These are phyloP conservation scores for Pygoscelis adeliae DNA, from an alignment of 2,113 vertebrate species.

Conservation along the genomic window DNA sequence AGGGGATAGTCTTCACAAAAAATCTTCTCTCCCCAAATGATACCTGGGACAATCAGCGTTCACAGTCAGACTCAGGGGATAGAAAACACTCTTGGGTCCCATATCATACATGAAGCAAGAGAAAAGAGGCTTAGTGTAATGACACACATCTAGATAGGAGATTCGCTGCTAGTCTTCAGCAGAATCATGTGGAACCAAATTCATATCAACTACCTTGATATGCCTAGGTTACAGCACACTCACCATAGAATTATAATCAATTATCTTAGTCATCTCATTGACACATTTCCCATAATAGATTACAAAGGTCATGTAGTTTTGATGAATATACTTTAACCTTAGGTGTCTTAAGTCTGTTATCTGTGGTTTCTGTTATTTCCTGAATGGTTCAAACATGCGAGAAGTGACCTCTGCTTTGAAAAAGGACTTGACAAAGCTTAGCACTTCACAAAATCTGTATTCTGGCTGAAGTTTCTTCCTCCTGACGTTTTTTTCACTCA, in stretches of 20 bases:
- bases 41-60: not conserved
- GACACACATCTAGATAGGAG: not conserved
- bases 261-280: not conserved
- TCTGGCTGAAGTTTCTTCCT: not conserved
- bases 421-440: not conserved
- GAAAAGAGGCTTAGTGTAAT: not conserved
- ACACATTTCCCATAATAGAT: not conserved
- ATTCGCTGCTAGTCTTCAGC: not conserved
- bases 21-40: not conserved
- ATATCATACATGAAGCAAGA: not conserved
- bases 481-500: not conserved
- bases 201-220: not conserved
- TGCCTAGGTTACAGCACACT: not conserved
- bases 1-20: not conserved
- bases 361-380: not conserved
- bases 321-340: not conserved
- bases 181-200: not conserved
- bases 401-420: not conserved
- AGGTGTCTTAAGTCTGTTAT: not conserved
- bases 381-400: not conserved
- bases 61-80: not conserved
- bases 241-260: not conserved
- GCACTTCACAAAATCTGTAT: not conserved
- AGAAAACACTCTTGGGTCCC: not conserved
- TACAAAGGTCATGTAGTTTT: not conserved